Evolutionary conservation across 2,797 vertebrate genomes (phyloP).

Genomic region (Galaxias olidus): DNA sequence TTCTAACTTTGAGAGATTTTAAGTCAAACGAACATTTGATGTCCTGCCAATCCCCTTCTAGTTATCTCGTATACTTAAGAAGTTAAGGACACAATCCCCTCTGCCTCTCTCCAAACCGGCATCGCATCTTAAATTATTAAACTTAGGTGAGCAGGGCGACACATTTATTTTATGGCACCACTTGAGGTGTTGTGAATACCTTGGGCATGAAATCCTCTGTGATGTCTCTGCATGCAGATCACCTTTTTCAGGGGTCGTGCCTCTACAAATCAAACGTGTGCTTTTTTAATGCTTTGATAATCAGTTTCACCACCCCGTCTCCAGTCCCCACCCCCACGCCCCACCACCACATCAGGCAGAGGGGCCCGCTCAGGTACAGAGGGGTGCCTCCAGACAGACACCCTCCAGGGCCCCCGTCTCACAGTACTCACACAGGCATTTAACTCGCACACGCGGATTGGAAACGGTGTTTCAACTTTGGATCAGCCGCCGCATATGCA

Average conservation of each 20-base stretch:
- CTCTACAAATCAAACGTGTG: constrained; percentile 64
- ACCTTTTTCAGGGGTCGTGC: constrained; percentile 61
- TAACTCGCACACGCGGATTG: constrained; percentile 46
- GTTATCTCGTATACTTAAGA: constrained; percentile 37
- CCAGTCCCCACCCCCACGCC: not conserved
- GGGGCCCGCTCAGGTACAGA: constrained; percentile 30
- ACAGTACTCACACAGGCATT: constrained; percentile 53
- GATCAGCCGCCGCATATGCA: constrained; percentile 47
- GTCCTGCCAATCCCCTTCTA: constrained; percentile 42
- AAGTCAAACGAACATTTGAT: constrained; percentile 56
- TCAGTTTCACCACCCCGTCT: constrained; percentile 34
- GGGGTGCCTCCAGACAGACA: constrained; percentile 39
- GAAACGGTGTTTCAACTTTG: constrained; percentile 35
- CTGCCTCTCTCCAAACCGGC: constrained; percentile 41
- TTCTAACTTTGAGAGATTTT: constrained; percentile 57
- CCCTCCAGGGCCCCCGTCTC: constrained; percentile 40
- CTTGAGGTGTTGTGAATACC: constrained; percentile 61
- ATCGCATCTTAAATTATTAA: constrained; percentile 77
- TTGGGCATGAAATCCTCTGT: constrained; percentile 61
- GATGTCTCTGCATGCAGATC: constrained; percentile 44
- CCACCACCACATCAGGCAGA: constrained; percentile 29
- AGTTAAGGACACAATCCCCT: constrained; percentile 35
- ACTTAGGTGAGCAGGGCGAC: constrained; percentile 52
- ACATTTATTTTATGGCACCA: constrained; percentile 65
- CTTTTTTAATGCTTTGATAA: constrained; percentile 54